phyloP scores from a whole-genome alignment of 2,113 vertebrate species.

The Caranx melampygus region DNA sequence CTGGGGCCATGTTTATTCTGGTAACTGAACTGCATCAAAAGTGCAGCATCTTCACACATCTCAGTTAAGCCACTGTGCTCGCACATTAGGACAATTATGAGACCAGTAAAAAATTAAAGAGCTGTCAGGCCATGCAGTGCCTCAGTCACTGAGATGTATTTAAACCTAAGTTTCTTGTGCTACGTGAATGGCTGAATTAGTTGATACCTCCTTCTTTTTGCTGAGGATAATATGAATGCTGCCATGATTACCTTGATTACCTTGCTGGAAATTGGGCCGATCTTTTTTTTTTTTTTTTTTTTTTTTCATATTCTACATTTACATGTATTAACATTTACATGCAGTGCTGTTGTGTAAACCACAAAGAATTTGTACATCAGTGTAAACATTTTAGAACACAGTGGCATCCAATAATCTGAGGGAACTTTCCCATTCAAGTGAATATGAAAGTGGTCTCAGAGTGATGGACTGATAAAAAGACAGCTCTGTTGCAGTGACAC shows the following conservation, averaged over 20 bases:
- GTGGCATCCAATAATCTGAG: no score
- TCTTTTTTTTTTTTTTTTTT: conserved; percentile 10
- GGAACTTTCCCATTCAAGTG: no score
- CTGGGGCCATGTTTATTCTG: not conserved
- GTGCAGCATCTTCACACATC: not conserved
- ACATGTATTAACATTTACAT: not conserved
- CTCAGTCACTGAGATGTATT: no score
- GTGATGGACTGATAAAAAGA: not conserved
- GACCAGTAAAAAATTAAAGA: not conserved
- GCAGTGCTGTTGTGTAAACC: not conserved
- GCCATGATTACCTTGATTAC: not conserved
- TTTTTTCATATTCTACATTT: not conserved
- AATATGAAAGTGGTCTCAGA: no score
- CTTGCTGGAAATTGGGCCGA: no score
- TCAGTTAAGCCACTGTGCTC: not conserved
- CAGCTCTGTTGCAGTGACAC: no score
- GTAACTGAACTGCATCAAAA: not conserved
- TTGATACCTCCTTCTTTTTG: no score
- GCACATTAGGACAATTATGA: no score
- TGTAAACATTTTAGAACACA: not conserved
- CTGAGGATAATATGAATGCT: no score
- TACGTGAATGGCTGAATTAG: no score
- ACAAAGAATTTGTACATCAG: not conserved
- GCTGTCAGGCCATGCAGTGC: no score
- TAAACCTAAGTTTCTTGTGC: no score